These are phyloP conservation scores for Erythrocercus mccallii DNA, from an alignment of 2,113 vertebrate genomes.

Conservation along the genomic window DNA sequence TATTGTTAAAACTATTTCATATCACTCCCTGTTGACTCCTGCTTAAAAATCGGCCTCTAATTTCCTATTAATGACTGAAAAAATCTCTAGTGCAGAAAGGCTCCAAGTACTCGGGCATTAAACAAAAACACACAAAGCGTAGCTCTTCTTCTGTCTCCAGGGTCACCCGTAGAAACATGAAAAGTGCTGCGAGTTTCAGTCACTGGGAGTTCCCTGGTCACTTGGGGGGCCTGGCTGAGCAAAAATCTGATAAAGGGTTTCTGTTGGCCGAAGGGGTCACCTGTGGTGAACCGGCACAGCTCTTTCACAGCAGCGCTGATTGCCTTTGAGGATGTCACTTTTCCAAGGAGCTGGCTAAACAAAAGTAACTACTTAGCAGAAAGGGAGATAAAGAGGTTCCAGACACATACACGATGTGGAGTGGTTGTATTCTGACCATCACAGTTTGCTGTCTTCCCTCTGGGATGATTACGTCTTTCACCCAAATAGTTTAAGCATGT, in stretches of 20 bases:
- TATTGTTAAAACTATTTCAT: not conserved
- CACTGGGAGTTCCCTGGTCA: not conserved
- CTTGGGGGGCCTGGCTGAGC: not conserved
- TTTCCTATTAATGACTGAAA: not conserved
- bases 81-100: not conserved
- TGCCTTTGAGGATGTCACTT: not conserved
- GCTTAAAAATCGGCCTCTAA: not conserved
- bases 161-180: not conserved
- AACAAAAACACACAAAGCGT: not conserved
- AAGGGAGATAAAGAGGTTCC: not conserved
- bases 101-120: not conserved
- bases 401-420: rapidly evolving
- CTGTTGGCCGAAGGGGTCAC: not conserved
- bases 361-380: not conserved
- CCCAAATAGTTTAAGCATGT: not conserved
- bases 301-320: not conserved
- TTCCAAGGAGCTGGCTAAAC: not conserved
- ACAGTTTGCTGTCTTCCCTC: not conserved
- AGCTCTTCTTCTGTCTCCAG: not conserved
- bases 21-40: not conserved
- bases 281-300: not conserved
- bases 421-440: not conserved
- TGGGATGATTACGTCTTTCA: not conserved
- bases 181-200: not conserved
- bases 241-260: not conserved